Conservation (phyloP, 2,113 vertebrate species). For the Alectura lathami region DNA sequence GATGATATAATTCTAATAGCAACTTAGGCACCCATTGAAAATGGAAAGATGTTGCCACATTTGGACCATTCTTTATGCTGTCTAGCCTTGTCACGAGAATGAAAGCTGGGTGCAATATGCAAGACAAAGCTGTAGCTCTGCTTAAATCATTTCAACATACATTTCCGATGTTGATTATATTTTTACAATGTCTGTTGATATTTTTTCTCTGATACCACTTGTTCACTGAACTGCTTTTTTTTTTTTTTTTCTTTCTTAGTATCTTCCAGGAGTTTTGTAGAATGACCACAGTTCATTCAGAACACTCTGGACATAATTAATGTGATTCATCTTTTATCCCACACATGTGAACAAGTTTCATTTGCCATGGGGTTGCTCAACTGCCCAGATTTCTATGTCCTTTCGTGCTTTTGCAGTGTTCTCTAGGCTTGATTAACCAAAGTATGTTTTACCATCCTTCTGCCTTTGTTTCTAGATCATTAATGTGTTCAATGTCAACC, state of each 20-base stretch:
- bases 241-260: neutral
- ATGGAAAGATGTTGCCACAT: neutral
- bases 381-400: neutral
- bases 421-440: neutral
- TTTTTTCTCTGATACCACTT: neutral
- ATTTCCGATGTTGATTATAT: neutral
- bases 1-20: neutral
- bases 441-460: neutral
- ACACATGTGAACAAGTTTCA: neutral
- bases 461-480: slow-evolving; percentile 6
- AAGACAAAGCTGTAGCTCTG: neutral
- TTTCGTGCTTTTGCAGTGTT: neutral
- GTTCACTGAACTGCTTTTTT: neutral
- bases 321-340: neutral
- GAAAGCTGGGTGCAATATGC: neutral
- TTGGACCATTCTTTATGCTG: neutral
- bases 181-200: neutral
- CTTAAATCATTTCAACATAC: neutral
- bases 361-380: neutral
- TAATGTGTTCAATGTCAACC: neutral
- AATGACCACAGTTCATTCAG: neutral
- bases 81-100: neutral
- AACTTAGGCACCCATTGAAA: neutral
- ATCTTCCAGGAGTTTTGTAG: neutral
- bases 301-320: neutral